Base-by-base conservation (phyloP, 2,888 invertebrate genomes). In the Drosophila parthenogenetica region DNA sequence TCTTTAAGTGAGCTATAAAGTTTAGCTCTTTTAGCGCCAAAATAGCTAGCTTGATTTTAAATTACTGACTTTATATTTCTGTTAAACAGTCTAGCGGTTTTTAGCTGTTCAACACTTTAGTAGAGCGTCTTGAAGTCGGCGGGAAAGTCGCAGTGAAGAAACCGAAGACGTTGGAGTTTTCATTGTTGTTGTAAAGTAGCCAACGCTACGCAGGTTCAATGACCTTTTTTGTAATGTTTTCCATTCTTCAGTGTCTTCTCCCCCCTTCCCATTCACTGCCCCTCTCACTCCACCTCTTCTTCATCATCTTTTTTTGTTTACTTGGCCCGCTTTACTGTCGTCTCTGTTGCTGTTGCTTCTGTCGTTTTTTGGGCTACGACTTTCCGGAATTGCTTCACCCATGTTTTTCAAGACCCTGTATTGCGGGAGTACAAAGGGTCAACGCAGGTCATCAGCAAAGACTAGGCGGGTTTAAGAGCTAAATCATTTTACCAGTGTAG, bases 191-290 rank as follows among this genome's bases (percentile, higher is more conserved):
- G 76, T 78, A 69, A 72, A 84, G 84, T 81, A 84, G 89, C 79
- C 81, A 66, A 60, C 61, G 65, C 73, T 81, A 72, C 67, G 80
- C 72, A 69, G 77, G 85, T 89, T 89, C 89, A 87, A 54, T 72
- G 88, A 89, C 77, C 88, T 85, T 80, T 72, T 88, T 89, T 79
- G 77, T 87, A 85, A 85, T 82, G 88, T 88, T 82, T 89, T 87
- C 62, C 75, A 72, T 69, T 71, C 70, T 76, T 68, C 62, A 29
- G 29, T 8, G 8, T 29, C 29, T 8, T 69, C 62, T 68, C 51
- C 53, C 46, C 32, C 61, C 50, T 62, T 40, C 43, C 42, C 14
- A 17, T 17, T 85, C 59, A 72, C 70, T 69, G 68, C 68, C 73
- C 65, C 62, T 68, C 51, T 46, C 42, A 43, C 50, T 60, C 22